A percentile compares a stretch with the other conserved stretches of the same genome.
Evolutionary conservation across 2,888 invertebrate genomes (phyloP).

Genomic region (Clostera curtula): DNA sequence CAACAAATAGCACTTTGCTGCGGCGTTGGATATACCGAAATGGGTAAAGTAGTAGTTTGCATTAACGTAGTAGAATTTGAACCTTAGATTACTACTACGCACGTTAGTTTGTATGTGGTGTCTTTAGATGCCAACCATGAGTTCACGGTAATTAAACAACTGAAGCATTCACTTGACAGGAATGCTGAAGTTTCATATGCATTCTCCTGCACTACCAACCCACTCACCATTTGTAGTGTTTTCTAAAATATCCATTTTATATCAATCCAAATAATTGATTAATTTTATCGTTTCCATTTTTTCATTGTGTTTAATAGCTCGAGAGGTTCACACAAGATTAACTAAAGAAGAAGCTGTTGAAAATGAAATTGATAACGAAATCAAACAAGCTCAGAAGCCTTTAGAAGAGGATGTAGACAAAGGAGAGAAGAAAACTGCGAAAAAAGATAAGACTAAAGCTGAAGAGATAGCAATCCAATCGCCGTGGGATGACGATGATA

Average conservation of each 20-base stretch:
- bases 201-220: constrained; percentile 29
- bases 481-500: constrained; percentile 39
- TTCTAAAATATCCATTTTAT: constrained; percentile 39
- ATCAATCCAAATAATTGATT: constrained; percentile 27
- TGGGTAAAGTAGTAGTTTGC: constrained; percentile 53
- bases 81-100: constrained; percentile 43
- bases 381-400: constrained; percentile 32
- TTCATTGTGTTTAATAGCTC: constrained; percentile 60
- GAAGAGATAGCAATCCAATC: constrained; percentile 43
- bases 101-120: constrained; percentile 51
- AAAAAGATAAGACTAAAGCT: constrained; percentile 34
- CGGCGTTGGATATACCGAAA: constrained; percentile 24
- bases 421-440: constrained; percentile 26
- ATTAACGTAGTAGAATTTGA: constrained; percentile 44
- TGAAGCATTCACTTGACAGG: constrained; percentile 59
- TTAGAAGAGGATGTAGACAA: constrained; percentile 34
- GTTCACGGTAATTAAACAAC: constrained; percentile 38
- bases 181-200: constrained; percentile 46
- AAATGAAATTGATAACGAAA: constrained; percentile 62
- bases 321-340: constrained; percentile 67
- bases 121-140: constrained; percentile 47
- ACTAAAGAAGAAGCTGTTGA: constrained; percentile 64
- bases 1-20: constrained; percentile 23
- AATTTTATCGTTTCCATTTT: constrained; percentile 41
- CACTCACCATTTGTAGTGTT: constrained; percentile 48